Conservation (phyloP, 2,888 invertebrate species). For the Cyclophora albipunctata region DNA sequence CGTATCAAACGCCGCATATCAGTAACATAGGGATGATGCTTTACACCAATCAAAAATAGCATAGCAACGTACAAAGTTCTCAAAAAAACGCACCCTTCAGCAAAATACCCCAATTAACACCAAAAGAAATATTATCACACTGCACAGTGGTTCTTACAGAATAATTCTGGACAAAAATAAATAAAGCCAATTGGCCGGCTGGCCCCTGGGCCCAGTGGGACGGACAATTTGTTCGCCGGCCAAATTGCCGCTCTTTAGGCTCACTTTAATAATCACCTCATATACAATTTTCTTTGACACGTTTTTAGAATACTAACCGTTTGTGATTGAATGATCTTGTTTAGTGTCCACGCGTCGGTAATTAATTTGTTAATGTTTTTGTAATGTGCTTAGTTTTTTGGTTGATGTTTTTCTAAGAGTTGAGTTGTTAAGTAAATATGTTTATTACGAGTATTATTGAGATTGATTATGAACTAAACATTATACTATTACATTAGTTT, state of each 20-base stretch:
- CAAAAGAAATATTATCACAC: neutral
- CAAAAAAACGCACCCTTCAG: no score
- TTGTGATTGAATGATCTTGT: constrained; percentile 45
- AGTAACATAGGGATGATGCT: no score
- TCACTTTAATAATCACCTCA: constrained; percentile 69
- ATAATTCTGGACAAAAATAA: constrained; percentile 40
- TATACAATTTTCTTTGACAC: constrained; percentile 65
- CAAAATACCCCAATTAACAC: no score
- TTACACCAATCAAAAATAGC: no score
- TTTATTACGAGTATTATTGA: neutral
- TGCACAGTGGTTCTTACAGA: constrained; percentile 20
- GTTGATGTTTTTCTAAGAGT: neutral
- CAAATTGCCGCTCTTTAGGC: constrained; percentile 68
- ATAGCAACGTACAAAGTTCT: no score
- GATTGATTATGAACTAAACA: neutral
- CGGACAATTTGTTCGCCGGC: constrained; percentile 55
- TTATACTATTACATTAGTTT: neutral
- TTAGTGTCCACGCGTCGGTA: constrained; percentile 7
- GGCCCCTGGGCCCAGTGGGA: constrained; percentile 47
- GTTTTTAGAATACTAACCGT: constrained; percentile 53
- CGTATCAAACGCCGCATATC: no score
- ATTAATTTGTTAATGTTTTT: constrained; percentile 2
- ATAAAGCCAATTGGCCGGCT: constrained; percentile 34
- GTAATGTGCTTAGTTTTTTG: neutral
- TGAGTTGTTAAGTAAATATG: neutral